phyloP scores from a whole-genome alignment of 2,888 invertebrate genomes.

The Drosophila robusta region DNA sequence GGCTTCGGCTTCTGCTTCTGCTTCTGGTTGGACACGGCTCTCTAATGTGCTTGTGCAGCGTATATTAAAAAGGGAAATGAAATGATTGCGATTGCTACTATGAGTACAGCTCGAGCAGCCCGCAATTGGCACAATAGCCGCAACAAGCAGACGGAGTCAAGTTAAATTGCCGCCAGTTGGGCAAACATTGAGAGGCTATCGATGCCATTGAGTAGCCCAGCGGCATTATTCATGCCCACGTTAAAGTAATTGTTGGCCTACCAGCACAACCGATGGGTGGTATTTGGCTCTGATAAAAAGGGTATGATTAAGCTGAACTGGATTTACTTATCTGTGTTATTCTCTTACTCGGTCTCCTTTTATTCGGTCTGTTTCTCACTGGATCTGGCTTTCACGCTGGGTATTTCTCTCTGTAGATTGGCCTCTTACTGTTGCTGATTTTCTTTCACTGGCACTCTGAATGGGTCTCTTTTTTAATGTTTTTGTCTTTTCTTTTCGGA shows the following conservation, averaged over 20 bases:
- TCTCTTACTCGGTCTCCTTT: not conserved
- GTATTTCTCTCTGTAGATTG: too few relatives aligned
- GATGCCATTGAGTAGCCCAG: slow-evolving; percentile 58
- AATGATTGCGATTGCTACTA: slow-evolving; percentile 77
- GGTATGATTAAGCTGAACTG: too few relatives aligned
- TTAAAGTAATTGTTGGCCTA: slow-evolving; percentile 72
- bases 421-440: too few relatives aligned
- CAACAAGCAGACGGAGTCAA: slow-evolving; percentile 56
- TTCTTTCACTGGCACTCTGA: too few relatives aligned
- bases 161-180: slow-evolving; percentile 69
- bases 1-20: slow-evolving; percentile 5
- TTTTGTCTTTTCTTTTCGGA: too few relatives aligned
- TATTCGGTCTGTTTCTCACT: too few relatives aligned
- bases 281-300: slow-evolving; percentile 8
- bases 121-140: slow-evolving; percentile 77
- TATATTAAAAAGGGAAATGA: slow-evolving; percentile 81
- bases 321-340: not conserved
- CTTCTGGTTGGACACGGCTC: slow-evolving; percentile 8
- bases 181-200: slow-evolving; percentile 77
- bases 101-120: slow-evolving; percentile 46
- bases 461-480: too few relatives aligned
- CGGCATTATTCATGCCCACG: slow-evolving; percentile 35
- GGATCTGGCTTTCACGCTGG: too few relatives aligned
- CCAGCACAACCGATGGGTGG: slow-evolving; percentile 31
- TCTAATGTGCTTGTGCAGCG: slow-evolving; percentile 78